Conservation (phyloP, 2,113 vertebrate species). For the Myanophis thanlyinensis region DNA sequence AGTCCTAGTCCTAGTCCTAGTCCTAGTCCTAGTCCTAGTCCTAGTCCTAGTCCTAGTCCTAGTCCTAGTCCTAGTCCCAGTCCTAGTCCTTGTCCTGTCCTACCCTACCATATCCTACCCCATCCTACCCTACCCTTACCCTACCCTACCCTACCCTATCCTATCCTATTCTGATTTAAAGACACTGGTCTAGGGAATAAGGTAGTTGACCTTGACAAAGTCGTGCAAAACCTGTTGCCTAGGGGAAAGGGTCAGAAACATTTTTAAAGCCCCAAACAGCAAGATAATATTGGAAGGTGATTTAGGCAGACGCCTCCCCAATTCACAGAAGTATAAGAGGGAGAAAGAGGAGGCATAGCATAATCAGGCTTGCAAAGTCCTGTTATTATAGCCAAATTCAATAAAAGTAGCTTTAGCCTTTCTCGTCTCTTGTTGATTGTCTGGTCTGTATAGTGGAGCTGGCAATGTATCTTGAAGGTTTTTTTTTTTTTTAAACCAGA, state of each 20-base stretch:
- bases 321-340: neutral
- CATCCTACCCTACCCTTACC: no score
- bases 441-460: neutral
- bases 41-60: no score
- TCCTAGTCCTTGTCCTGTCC: no score
- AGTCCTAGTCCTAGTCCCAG: no score
- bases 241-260: neutral
- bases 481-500: neutral
- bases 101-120: no score
- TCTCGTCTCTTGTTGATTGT: neutral
- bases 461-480: neutral
- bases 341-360: neutral
- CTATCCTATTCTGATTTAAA: no score
- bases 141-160: no score
- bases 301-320: neutral
- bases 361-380: neutral
- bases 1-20: no score
- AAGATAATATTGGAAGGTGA: neutral
- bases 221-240: neutral
- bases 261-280: neutral
- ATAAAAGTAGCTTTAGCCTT: neutral
- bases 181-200: neutral
- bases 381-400: neutral
- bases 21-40: no score
- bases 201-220: neutral